These are phyloP conservation scores for Hyposmocoma kahamanoa DNA, from an alignment of 1,140 invertebrate genomes.

Conservation along the genomic window DNA sequence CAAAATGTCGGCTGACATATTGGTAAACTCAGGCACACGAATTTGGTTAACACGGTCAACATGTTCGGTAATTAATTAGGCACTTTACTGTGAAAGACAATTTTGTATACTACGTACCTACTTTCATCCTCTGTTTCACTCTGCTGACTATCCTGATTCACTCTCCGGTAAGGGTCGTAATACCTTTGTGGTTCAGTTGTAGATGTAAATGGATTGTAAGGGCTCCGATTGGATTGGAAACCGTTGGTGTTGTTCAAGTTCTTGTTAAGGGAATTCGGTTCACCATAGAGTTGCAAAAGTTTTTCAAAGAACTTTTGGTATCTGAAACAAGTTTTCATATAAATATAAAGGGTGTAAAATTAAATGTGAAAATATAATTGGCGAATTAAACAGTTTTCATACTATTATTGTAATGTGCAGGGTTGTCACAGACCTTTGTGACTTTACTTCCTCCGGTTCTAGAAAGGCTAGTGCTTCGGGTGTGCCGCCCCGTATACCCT, in stretches of 20 bases:
- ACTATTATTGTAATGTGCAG: too few relatives aligned
- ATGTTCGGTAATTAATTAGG: too few relatives aligned
- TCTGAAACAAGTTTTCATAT: slow-evolving; percentile 42
- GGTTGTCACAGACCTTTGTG: too few relatives aligned
- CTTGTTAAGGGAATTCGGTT: slow-evolving; percentile 46
- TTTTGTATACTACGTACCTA: slow-evolving; percentile 14
- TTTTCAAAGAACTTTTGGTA: slow-evolving; percentile 64
- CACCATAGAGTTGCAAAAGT: slow-evolving; percentile 62
- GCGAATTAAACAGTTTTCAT: too few relatives aligned
- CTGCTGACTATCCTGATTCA: slow-evolving; percentile 11
- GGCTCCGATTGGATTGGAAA: slow-evolving; percentile 28
- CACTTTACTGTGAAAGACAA: neutral
- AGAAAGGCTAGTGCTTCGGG: too few relatives aligned
- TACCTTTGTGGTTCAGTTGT: slow-evolving; percentile 30
- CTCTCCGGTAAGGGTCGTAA: slow-evolving; percentile 28
- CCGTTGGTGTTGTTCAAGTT: slow-evolving; percentile 34
- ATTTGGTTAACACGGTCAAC: too few relatives aligned
- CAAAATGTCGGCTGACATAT: too few relatives aligned
- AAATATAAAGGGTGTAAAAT: neutral
- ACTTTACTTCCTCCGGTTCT: too few relatives aligned
- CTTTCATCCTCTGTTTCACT: slow-evolving; percentile 11
- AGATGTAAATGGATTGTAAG: slow-evolving; percentile 28
- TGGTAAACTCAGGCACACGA: too few relatives aligned
- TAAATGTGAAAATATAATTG: neutral
- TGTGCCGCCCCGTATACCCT: too few relatives aligned